These are phyloP conservation scores for Elymnias hypermnestra DNA, from an alignment of 1,140 invertebrate species.

Conservation along the genomic window DNA sequence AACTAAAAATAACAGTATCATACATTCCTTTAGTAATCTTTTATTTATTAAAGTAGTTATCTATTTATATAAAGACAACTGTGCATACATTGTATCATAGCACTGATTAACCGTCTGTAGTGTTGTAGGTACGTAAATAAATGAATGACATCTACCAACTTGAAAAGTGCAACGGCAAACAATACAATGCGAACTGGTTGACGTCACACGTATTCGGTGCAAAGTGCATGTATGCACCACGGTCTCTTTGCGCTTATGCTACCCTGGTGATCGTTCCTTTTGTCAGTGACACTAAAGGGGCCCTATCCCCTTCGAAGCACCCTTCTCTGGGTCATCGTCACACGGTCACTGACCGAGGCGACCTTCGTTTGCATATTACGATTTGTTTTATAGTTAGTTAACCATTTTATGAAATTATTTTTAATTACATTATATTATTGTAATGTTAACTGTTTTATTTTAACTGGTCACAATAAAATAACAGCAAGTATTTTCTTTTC, in stretches of 20 bases:
- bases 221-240: slow-evolving; percentile 69
- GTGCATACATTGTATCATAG: neutral
- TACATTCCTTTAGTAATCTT: neutral
- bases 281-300: slow-evolving; percentile 68
- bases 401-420: no score
- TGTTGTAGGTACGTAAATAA: slow-evolving; percentile 6
- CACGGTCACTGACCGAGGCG: slow-evolving; percentile 44
- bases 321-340: slow-evolving; percentile 68
- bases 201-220: slow-evolving; percentile 68
- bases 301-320: slow-evolving; percentile 69
- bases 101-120: neutral
- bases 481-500: neutral
- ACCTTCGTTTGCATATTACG: slow-evolving; percentile 28
- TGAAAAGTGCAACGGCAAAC: slow-evolving; percentile 51
- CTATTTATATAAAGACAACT: neutral
- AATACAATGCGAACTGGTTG: slow-evolving; percentile 55
- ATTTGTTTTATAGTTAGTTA: slow-evolving; percentile 13
- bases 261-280: slow-evolving; percentile 69
- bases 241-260: slow-evolving; percentile 59
- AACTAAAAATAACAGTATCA: no score
- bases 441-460: no score
- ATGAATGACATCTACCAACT: slow-evolving; percentile 28
- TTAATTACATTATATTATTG: no score
- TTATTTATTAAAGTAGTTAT: no score
- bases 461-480: no score